These are phyloP conservation scores for Micrasema longulum DNA, from an alignment of 1,140 invertebrate species.

Conservation along the genomic window DNA sequence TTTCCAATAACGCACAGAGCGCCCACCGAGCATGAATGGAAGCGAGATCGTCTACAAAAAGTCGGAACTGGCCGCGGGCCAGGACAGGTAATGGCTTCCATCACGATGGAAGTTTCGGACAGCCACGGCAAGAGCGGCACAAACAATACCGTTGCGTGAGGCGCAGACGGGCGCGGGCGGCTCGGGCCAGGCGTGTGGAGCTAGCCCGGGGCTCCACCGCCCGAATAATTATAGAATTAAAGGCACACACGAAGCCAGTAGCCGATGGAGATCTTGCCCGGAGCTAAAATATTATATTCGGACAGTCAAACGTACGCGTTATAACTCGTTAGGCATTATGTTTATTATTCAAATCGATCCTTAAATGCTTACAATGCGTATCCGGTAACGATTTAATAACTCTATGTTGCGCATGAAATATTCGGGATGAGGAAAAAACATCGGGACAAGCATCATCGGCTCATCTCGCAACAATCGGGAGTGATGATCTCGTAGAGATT, in stretches of 20 bases:
- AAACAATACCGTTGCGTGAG: slow-evolving; percentile 55
- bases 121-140: slow-evolving; percentile 29
- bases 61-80: slow-evolving; percentile 40
- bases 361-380: slow-evolving; percentile 3
- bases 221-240: slow-evolving; percentile 47
- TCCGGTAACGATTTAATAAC: slow-evolving; percentile 19
- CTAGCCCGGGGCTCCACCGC: slow-evolving; percentile 20
- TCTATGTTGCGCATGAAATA: background rate
- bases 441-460: too few species aligned
- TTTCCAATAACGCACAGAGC: slow-evolving; percentile 42
- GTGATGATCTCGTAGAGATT: slow-evolving; percentile 49
- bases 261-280: slow-evolving; percentile 41
- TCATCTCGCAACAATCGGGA: slow-evolving; percentile 9
- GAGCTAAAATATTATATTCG: slow-evolving; percentile 13
- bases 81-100: slow-evolving; percentile 37
- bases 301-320: background rate
- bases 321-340: background rate
- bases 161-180: slow-evolving; percentile 31
- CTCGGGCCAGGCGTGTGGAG: slow-evolving; percentile 36
- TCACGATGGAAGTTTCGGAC: slow-evolving; percentile 39
- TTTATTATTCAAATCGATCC: slow-evolving; percentile 20
- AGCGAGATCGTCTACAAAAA: slow-evolving; percentile 43
- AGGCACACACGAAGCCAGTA: slow-evolving; percentile 47
- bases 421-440: slow-evolving; percentile 24
- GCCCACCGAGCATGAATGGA: slow-evolving; percentile 46